These are phyloP conservation scores for Solenopsis fugax DNA, from an alignment of 1,140 invertebrate species.

Conservation along the genomic window DNA sequence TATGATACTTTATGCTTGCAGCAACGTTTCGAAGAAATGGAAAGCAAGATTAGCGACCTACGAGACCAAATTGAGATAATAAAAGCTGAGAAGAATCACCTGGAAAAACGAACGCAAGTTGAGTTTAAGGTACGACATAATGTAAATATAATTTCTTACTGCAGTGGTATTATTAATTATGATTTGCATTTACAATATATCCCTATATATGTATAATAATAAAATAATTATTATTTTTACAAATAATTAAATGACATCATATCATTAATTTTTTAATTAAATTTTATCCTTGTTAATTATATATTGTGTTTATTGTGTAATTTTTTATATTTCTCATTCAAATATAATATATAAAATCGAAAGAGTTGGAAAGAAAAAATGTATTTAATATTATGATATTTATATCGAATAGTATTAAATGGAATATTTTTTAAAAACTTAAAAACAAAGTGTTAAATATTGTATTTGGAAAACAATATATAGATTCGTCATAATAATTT, in stretches of 20 bases:
- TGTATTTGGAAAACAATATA: background rate
- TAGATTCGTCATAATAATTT: constrained; percentile 1
- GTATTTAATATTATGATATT: background rate
- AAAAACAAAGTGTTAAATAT: background rate
- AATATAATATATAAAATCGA: background rate
- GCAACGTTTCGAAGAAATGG: constrained; percentile 86
- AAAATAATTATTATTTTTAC: background rate
- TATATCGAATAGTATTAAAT: background rate
- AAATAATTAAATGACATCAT: background rate
- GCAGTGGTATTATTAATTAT: background rate
- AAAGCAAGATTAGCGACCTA: constrained; percentile 84
- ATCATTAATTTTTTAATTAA: constrained; percentile 1
- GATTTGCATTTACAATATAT: background rate
- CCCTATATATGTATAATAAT: background rate
- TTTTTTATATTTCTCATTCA: background rate
- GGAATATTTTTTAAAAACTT: background rate
- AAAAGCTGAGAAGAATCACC: constrained; percentile 82
- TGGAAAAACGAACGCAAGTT: constrained; percentile 83
- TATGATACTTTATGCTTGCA: constrained; percentile 80
- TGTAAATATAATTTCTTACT: constrained; percentile 42
- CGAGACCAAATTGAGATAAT: constrained; percentile 82
- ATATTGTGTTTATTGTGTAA: background rate
- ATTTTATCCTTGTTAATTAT: background rate
- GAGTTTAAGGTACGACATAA: constrained; percentile 81
- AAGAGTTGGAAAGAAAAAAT: background rate